phyloP scores from a whole-genome alignment of 2,113 vertebrate genomes.

The Verasper variegatus region DNA sequence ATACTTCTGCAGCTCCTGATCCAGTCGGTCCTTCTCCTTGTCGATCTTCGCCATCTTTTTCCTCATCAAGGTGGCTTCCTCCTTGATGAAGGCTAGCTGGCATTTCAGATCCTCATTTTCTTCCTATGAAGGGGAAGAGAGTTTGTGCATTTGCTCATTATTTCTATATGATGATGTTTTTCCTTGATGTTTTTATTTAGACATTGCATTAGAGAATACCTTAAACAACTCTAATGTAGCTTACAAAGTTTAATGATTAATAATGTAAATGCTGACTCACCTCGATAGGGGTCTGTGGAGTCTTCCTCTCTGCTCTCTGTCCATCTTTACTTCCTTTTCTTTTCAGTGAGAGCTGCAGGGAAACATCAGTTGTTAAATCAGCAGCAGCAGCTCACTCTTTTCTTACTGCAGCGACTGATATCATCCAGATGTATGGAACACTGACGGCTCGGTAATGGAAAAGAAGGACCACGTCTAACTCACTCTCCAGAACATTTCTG shows the following conservation, averaged over 20 bases:
- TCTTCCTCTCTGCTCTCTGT: conserved; percentile 91
- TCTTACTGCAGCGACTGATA: conserved; percentile 44
- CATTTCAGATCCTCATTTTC: conserved; percentile 97
- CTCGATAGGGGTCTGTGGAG: conserved; percentile 91
- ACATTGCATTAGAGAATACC: conserved; percentile 8
- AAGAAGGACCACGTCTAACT: conserved; percentile 27
- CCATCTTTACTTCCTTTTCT: conserved; percentile 95
- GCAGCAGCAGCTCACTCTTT: conserved; percentile 27
- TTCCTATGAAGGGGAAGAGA: conserved; percentile 81
- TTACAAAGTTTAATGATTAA: conserved; percentile 15
- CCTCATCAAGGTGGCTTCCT: conserved; percentile 96
- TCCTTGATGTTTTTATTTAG: conserved; percentile 1
- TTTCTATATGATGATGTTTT: too few relatives aligned
- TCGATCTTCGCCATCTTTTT: conserved; percentile 99
- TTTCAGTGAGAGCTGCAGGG: conserved; percentile 89
- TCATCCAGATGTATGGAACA: conserved; percentile 49
- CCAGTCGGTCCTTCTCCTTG: conserved; percentile 97
- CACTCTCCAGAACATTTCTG: conserved; percentile 18
- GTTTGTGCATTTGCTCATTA: neutral
- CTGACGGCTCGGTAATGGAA: conserved; percentile 36
- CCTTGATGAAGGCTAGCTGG: conserved; percentile 96
- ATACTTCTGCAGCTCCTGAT: conserved; percentile 97
- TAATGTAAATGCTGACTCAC: conserved; percentile 74
- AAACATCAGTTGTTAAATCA: conserved; percentile 54
- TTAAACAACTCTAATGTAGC: neutral